Percentiles rank a stretch among this genome's conserved stretches.
Evolutionary conservation across 2,888 invertebrate species (phyloP).

Genomic region (Nezara viridula): DNA sequence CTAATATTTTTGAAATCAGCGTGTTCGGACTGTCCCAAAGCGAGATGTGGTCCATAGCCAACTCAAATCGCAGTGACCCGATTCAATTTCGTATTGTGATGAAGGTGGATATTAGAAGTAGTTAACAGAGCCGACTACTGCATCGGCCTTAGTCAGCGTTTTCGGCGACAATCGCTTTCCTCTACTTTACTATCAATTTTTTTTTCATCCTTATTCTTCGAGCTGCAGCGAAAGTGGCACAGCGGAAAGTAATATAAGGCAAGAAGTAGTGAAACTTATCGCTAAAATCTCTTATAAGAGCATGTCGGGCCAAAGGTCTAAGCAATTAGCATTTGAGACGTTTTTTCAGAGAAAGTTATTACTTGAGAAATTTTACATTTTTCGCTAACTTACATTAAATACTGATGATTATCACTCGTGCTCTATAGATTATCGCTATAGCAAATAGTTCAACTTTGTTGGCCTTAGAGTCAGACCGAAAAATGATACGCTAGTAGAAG

Average conservation of each 20-base stretch:
- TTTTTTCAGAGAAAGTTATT: background rate
- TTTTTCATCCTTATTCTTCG: background rate
- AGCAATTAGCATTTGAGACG: background rate
- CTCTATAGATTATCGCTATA: too few relatives aligned
- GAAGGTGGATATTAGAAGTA: background rate
- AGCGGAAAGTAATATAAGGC: background rate
- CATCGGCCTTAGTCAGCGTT: background rate
- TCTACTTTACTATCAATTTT: background rate
- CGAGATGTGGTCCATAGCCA: background rate
- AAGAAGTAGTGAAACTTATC: background rate
- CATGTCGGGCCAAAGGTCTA: background rate
- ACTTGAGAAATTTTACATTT: background rate
- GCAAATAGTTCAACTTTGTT: too few relatives aligned
- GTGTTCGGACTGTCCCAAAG: too few relatives aligned
- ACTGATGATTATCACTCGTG: too few relatives aligned
- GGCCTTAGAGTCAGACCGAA: too few relatives aligned
- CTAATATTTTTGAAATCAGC: too few relatives aligned
- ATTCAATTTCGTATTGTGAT: background rate
- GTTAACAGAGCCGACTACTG: background rate
- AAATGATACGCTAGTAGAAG: too few relatives aligned
- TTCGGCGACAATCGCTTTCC: background rate
- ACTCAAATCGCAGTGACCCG: background rate
- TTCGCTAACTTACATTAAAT: too few relatives aligned
- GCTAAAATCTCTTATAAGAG: background rate
- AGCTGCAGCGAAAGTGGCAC: constrained; percentile 19